These are phyloP conservation scores for Ceraclea dissimilis DNA, from an alignment of 2,888 invertebrate genomes.

Conservation along the genomic window DNA sequence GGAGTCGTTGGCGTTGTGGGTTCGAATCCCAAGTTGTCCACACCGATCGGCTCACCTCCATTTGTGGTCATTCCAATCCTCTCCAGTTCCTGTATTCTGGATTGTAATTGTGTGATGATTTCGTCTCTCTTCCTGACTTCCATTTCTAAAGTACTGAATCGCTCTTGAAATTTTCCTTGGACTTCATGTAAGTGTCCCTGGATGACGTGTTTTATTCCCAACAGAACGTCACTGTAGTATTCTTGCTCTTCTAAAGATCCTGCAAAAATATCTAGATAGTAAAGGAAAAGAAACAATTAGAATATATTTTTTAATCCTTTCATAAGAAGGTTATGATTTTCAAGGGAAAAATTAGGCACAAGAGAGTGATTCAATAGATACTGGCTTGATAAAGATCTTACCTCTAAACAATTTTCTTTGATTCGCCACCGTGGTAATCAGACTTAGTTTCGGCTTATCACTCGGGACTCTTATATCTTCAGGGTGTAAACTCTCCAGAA, in stretches of 20 bases:
- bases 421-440: slow-evolving; percentile 52
- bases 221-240: slow-evolving; percentile 70
- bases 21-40: slow-evolving; percentile 3
- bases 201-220: slow-evolving; percentile 75
- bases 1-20: background rate
- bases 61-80: slow-evolving; percentile 33
- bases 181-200: slow-evolving; percentile 65
- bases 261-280: slow-evolving; percentile 31
- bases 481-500: slow-evolving; percentile 37
- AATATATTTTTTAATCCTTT: background rate
- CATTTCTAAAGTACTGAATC: slow-evolving; percentile 68
- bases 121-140: slow-evolving; percentile 77
- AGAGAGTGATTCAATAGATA: too few relatives aligned
- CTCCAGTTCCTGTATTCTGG: slow-evolving; percentile 63
- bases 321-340: too few relatives aligned
- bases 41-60: background rate
- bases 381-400: too few relatives aligned
- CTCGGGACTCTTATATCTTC: slow-evolving; percentile 48
- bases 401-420: slow-evolving; percentile 52
- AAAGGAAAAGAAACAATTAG: background rate
- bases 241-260: slow-evolving; percentile 68
- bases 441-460: slow-evolving; percentile 49
- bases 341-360: too few relatives aligned
- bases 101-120: slow-evolving; percentile 70
- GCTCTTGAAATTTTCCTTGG: slow-evolving; percentile 62